Evolutionary conservation across 2,113 vertebrate genomes (phyloP), one percentile per base, ranked within the genome.

Genomic region (Phyllostomus hastatus): DNA sequence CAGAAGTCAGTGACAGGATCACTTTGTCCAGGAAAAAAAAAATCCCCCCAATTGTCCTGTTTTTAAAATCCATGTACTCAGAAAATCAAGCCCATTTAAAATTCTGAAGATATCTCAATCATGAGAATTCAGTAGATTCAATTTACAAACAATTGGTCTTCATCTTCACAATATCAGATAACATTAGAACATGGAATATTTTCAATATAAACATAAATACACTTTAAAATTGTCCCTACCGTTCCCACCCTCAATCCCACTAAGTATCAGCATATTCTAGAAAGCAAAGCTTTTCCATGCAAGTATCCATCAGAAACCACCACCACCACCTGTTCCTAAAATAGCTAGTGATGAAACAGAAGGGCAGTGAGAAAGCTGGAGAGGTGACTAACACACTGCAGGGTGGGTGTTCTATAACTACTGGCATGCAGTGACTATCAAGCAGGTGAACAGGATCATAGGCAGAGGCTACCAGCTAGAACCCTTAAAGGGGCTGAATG

Each of bases 351-450:
- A 69, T 31, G 66, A 96, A 96, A 94, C 95, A 96, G 46, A 88
- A 91, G 80, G 88, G 90, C 41, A 64, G 94, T 76, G 93, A 97
- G 82, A 94, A 64, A 92, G 90, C 96, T 93, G 97, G 92, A 98
- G 95, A 95, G 43, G 95, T 14, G 33, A 96, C 91, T 96, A 81
- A 87, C 35, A 97, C 80, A 17, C 57, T 97, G 96, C 97, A 84
- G 85, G 57, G 24, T 3, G 92, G 80, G 84, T 85, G 97, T 59
- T 94, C 98, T 98, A 97, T 82, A 92, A 35, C 98, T 98, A 98
- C 97, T 48, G 0, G 98, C 99, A 99, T 99, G 99, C 99, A 28
- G 97, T 97, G 97, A 97, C 46, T 70, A 92, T 98, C 98, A 98
- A 98, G 97, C 82, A 97, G 90, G 96, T 94, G 94, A 98, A 97